Base-by-base conservation (phyloP, 1,140 invertebrate species). In the Gryllus bimaculatus region DNA sequence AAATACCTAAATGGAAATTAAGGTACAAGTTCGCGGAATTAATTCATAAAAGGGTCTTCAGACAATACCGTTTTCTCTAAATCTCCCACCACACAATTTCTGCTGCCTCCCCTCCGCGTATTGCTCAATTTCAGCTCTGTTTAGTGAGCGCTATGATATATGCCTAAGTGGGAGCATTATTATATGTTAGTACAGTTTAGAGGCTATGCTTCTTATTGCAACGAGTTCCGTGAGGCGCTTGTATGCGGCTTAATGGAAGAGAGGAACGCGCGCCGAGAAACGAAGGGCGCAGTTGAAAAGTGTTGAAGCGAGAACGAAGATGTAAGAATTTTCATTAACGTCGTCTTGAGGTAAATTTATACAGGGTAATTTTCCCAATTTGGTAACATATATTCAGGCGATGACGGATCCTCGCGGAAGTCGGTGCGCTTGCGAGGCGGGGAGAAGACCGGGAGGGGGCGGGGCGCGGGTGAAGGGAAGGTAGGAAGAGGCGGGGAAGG, bases 251-350 rank as follows among this genome's bases (percentile, higher is more conserved):
- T 66, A 66, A 66, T 66, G 54, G 54, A 66, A 66, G 54, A 66
- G 10, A 66, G 54, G 54, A 13, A 7, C 54, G 54, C 54, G 54
- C 10, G 10, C 2, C 2, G 54, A 7, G 54, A 66, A 18, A 18
- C 10, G 10, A 66, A 66, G 54, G 18, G 18, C 54, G 54, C 54
- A 66, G 54, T 66, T 66, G 54, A 66, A 66, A 66, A 66, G 54
- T 66, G 54, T 66, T 66, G 54, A 66, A 18, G 54, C 54, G 54
- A 66, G 54, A 66, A 66, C 54, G 54, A 66, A 66, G 54, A 66
- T 66, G 54, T 66, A 66, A 66, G 54, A 66, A 66, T 66, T 66
- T 66, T 66, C 54, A 66, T 66, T 66, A 66, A 66, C 54, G 54
- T 66, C 54, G 54, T 66, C 54, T 66, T 66, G 10, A 66, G 54